Evolutionary conservation across 2,888 invertebrate genomes (phyloP).

Genomic region (Ormyrus rosae): DNA sequence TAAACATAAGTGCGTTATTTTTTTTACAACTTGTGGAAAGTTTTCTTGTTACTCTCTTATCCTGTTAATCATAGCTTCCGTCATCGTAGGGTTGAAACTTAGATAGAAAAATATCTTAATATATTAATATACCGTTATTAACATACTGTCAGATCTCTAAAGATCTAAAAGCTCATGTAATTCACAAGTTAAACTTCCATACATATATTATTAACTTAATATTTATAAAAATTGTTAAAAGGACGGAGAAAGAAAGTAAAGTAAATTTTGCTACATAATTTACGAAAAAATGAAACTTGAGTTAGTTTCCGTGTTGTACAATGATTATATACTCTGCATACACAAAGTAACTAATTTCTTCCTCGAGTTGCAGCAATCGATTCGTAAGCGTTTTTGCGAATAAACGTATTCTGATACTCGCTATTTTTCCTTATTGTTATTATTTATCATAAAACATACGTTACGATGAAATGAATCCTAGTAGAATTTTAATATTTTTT

Average conservation of each 20-base stretch:
- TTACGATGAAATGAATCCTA: slow-evolving; percentile 30
- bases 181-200: slow-evolving; percentile 52
- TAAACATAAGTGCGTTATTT: slow-evolving; percentile 39
- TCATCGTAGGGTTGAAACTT: slow-evolving; percentile 53
- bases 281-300: slow-evolving; percentile 11
- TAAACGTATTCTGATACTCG: slow-evolving; percentile 30
- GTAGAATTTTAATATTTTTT: slow-evolving; percentile 40
- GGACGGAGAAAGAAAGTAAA: slow-evolving; percentile 50
- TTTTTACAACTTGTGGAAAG: slow-evolving; percentile 31
- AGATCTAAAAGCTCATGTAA: slow-evolving; percentile 43
- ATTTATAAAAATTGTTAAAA: slow-evolving; percentile 53
- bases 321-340: slow-evolving; percentile 17
- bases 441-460: slow-evolving; percentile 30
- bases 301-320: slow-evolving; percentile 7
- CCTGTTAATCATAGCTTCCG: slow-evolving; percentile 49
- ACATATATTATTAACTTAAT: slow-evolving; percentile 44
- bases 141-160: slow-evolving; percentile 47
- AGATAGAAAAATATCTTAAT: slow-evolving; percentile 41
- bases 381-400: slow-evolving; percentile 6
- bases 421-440: slow-evolving; percentile 34
- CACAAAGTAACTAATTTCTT: slow-evolving; percentile 24
- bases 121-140: slow-evolving; percentile 27
- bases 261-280: slow-evolving; percentile 26
- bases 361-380: slow-evolving; percentile 5
- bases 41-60: slow-evolving; percentile 33